Evolutionary conservation across 1,140 invertebrate genomes (phyloP).

Genomic region (Drosophila sechellia): DNA sequence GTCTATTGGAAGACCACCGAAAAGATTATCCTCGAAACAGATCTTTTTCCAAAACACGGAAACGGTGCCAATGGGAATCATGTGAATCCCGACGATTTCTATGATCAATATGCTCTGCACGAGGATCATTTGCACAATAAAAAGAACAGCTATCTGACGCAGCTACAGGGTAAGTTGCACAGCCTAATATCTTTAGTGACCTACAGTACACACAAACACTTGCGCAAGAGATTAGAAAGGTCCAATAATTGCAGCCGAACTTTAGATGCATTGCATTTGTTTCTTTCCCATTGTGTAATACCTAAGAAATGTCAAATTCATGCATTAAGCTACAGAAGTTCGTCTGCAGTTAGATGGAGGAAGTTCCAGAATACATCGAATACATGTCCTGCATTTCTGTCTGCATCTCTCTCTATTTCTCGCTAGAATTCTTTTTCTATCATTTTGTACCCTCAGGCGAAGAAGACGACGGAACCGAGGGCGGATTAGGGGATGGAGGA

Average conservation of each 20-base stretch:
- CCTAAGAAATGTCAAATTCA: not conserved
- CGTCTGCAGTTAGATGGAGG: slow-evolving; percentile 9
- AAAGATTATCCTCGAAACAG: slow-evolving; percentile 85
- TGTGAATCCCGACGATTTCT: slow-evolving; percentile 71
- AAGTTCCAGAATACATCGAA: slow-evolving; percentile 55
- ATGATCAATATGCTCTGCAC: slow-evolving; percentile 78
- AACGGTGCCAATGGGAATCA: slow-evolving; percentile 56
- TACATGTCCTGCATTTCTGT: slow-evolving; percentile 65
- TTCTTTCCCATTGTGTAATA: not conserved
- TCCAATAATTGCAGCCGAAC: slow-evolving; percentile 8
- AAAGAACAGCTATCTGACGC: slow-evolving; percentile 82
- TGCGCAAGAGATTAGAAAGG: slow-evolving; percentile 2
- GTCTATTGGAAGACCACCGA: slow-evolving; percentile 88
- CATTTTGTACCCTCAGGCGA: slow-evolving; percentile 79
- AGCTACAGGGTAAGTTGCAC: slow-evolving; percentile 79
- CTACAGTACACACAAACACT: slow-evolving; percentile 21
- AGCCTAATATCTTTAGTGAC: slow-evolving; percentile 58
- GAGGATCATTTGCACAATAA: slow-evolving; percentile 77
- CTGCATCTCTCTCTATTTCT: slow-evolving; percentile 71
- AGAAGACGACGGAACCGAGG: slow-evolving; percentile 66
- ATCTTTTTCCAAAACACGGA: slow-evolving; percentile 70
- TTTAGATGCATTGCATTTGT: not conserved
- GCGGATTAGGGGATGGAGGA: slow-evolving; percentile 68
- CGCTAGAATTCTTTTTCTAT: slow-evolving; percentile 76
- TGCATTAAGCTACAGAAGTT: not conserved